Evolutionary conservation across 2,797 vertebrate genomes (phyloP), one percentile per base, ranked within the genome.

Genomic region (Nyctalus aviator): DNA sequence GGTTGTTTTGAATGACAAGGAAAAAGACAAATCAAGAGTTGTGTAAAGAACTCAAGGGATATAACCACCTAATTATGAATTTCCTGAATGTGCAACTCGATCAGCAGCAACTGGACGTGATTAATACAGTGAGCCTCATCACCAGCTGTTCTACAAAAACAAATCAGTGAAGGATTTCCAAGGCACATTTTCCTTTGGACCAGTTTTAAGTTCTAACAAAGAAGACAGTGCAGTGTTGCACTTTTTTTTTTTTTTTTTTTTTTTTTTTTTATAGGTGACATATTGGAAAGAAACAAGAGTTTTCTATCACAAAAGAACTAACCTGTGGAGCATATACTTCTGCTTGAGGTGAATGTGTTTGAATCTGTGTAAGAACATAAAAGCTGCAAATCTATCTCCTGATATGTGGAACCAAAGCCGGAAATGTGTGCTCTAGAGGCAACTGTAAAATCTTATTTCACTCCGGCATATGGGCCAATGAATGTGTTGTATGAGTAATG

Each of bases 41-140:
- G 30, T 21, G 17, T 96, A 96, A 97, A 97, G 88, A 97, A 97
- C 94, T 94, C 96, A 95, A 92, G 95, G 96, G 97, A 97, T 97
- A 97, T 96, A 98, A 98, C 95, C 91, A 97, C 95, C 96, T 98
- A 97, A 98, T 98, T 98, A 98, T 97, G 96, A 98, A 98, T 98
- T 98, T 98, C 98, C 98, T 98, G 98, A 98, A 98, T 97, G 95
- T 97, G 96, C 97, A 97, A 97, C 93, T 98, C 88, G 78, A 98
- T 96, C 95, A 96, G 96, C 94, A 98, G 97, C 97, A 98, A 98
- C 97, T 98, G 98, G 97, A 97, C 96, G 59, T 97, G 95, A 97
- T 98, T 97, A 97, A 94, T 75, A 94, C 93, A 93, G 79, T 84
- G 96, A n/a, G 94, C 94, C 97, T 98, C 94, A 97, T 97, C 97